Evolutionary conservation across 2,888 invertebrate species (phyloP), one percentile per base, ranked within the genome.

Genomic region (Timema cristinae): DNA sequence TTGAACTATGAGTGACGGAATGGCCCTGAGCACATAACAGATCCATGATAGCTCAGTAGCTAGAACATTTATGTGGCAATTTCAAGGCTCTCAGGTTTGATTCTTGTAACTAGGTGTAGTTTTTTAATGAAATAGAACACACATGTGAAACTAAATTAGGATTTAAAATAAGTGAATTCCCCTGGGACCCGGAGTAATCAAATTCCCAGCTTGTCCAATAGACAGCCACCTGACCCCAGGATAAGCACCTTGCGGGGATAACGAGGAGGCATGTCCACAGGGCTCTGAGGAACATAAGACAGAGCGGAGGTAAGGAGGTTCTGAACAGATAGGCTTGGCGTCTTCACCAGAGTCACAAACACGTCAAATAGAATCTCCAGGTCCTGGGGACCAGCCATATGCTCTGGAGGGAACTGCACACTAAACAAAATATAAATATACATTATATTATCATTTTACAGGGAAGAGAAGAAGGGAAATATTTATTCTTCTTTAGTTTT

Each of bases 131-230:
- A 32, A 32, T 32, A 4, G 32, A 32, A 32, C 32, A 32, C 32
- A 32, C 32, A 32, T 2, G 4, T 32, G 32, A 32, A 32, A 32
- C 32, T 32, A 32, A 32, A 32, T 2, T 32, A 32, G 32, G 32
- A 32, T 32, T 32, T 32, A 32, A 32, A 32, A 32, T 4, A 32
- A 32, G 32, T 32, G 32, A 32, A 32, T 4, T 32, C 32, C 1
- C 32, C 32, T 98, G 98, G 0, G 98, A 97, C 0, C 99, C 98
- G 0, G 98, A 98, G 83, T 99, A 99, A 83, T 99, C 99, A 81
- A 99, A 99, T 84, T 99, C 98, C 98, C 98, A 6, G 98, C 99
- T 85, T 99, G 98, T 0, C 99, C 99, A 76, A 99, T 97, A n/a
- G 95, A 95, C 16, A 97, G 84, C 0, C 97, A 10, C 97, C 97